Conservation (phyloP, 2,797 vertebrate species). For the Crenichthys baileyi region DNA sequence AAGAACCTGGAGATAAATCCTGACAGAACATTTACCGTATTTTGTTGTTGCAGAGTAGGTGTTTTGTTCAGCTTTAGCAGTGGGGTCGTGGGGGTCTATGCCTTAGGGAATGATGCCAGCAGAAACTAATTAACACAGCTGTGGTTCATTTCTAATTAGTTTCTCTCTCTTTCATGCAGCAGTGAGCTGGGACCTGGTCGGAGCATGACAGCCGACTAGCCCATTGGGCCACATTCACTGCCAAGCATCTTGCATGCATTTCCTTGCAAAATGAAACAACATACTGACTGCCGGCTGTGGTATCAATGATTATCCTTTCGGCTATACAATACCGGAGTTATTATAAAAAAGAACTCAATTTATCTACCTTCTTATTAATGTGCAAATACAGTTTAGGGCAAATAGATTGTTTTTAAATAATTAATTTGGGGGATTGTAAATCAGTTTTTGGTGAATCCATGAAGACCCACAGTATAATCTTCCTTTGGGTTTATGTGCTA, state of each 20-base stretch:
- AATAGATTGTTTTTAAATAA: no score
- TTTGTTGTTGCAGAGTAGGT: neutral
- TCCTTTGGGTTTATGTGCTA: no score
- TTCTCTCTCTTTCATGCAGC: neutral
- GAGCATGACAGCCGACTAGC: neutral
- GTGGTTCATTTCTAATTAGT: conserved; percentile 15
- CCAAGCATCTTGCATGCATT: neutral
- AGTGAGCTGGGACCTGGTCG: conserved; percentile 7
- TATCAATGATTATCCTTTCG: neutral
- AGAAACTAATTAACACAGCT: conserved; percentile 16
- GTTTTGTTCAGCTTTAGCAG: conserved; percentile 1
- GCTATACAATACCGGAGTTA: neutral
- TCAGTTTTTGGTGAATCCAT: no score
- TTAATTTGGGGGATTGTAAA: no score
- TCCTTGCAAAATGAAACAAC: neutral
- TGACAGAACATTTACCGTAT: neutral
- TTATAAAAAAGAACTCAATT: neutral
- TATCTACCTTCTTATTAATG: neutral
- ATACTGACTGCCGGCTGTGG: neutral
- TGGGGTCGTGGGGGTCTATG: no score
- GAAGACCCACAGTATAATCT: no score
- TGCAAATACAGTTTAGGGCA: neutral
- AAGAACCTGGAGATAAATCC: neutral
- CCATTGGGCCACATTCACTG: neutral
- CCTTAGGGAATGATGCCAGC: neutral